Base-by-base conservation (phyloP, 2,113 vertebrate species). In the Progne subis region DNA sequence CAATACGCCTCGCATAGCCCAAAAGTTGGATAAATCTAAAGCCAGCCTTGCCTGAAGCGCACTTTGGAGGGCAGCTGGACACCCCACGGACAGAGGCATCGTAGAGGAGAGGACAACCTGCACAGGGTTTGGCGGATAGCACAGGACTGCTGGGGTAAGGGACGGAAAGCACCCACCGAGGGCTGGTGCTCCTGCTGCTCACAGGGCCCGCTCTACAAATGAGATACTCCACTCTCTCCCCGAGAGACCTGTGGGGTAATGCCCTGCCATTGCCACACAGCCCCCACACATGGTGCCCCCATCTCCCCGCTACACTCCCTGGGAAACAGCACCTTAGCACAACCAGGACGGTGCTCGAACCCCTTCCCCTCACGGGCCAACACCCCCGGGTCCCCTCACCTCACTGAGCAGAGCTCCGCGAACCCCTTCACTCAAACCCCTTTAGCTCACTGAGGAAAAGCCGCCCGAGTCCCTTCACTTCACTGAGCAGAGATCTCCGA, bases 61-160 rank as follows among this genome's bases (percentile, higher is more conserved):
- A 13, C 3, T 9, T n/a, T 4, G 15, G 34, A 65, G 59, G 5
- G n/a, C 20, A 56, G 12, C 8, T 17, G 10, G 23, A 31, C 8
- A 37, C 0, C 1, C 2, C 16, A 9, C 0, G 10, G 60, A 18
- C 0, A 41, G 0, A 31, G 2, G 8, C 5, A 52, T 1, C 0
- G 0, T 0, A 7, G 9, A 18, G 15, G 2, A 28, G 0, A 0
- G 4, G 6, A 9, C 2, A 2, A 9, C 1, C 20, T 2, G 3
- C n/a, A 31, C n/a, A n/a, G 41, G 59, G 29, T 63, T 44, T 2
- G 20, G 18, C 0, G 2, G 19, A 46, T 4, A 12, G 14, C 20
- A 29, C 1, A 25, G 20, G 11, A 8, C 25, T 2, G 13, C 37
- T 6, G 6, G 1, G 21, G 7, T 8, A 47, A 60, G 18, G 12